Conservation (phyloP, 2,888 invertebrate species). For the Drosophila tanythrix region DNA sequence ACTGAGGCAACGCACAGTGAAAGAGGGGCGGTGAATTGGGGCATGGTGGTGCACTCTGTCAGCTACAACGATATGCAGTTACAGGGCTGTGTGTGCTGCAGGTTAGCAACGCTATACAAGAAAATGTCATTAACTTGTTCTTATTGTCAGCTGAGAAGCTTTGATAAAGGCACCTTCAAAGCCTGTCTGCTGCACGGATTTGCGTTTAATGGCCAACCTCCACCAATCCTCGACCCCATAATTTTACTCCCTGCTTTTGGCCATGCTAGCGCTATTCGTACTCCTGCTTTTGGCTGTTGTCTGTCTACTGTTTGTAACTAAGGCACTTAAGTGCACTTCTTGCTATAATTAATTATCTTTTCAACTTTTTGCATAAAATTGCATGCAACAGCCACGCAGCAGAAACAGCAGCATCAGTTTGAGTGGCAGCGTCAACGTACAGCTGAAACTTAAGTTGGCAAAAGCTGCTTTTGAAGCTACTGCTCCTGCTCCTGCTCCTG, state of each 20-base stretch:
- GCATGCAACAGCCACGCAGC: conserved; percentile 69
- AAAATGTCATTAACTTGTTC: conserved; percentile 81
- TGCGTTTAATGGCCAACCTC: conserved; percentile 64
- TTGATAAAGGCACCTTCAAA: conserved; percentile 78
- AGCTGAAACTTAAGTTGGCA: conserved; percentile 35
- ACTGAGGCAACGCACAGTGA: conserved; percentile 8
- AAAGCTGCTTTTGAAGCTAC: conserved; percentile 14
- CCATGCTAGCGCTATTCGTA: not conserved
- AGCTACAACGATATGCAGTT: conserved; percentile 47
- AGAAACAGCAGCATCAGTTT: conserved; percentile 24
- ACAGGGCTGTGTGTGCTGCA: conserved; percentile 26
- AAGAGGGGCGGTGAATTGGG: not conserved
- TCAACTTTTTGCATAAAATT: conserved; percentile 79
- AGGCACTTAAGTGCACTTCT: conserved; percentile 81
- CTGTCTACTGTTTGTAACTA: conserved; percentile 64
- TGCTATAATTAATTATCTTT: conserved; percentile 82
- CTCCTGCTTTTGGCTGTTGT: conserved; percentile 5
- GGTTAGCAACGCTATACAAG: conserved; percentile 63
- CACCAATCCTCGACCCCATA: not conserved
- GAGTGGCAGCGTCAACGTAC: conserved; percentile 33
- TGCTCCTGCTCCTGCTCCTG: conserved; percentile 10
- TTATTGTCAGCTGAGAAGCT: conserved; percentile 75
- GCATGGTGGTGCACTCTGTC: not conserved
- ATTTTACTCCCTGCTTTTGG: not conserved
- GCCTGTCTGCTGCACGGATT: conserved; percentile 67